Evolutionary conservation across 2,113 vertebrate genomes (phyloP).

Genomic region (Lonchura striata): DNA sequence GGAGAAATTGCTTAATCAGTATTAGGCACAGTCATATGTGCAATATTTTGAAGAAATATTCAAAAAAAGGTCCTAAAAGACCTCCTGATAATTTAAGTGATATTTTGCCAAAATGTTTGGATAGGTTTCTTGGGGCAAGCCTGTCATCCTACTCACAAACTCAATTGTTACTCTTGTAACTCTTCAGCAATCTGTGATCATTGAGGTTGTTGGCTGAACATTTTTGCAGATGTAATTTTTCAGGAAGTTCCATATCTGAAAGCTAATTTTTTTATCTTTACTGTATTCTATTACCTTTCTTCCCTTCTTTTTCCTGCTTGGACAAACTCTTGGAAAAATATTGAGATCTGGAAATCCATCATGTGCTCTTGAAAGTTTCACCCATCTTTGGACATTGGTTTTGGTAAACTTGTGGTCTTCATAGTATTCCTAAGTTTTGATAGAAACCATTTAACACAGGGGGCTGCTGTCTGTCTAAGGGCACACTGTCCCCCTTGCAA

Average conservation of each 20-base stretch:
- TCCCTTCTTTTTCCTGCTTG: background rate
- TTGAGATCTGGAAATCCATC: background rate
- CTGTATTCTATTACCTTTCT: background rate
- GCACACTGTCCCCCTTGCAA: background rate
- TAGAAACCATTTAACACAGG: background rate
- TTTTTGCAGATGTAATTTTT: background rate
- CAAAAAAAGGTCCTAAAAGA: background rate
- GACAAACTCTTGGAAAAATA: background rate
- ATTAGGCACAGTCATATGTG: background rate
- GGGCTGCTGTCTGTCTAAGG: background rate
- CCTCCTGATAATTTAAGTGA: background rate
- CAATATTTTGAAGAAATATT: background rate
- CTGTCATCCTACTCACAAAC: background rate
- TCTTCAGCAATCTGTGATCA: background rate
- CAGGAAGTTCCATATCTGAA: background rate
- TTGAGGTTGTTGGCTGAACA: background rate
- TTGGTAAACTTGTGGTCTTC: background rate
- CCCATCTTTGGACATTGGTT: background rate
- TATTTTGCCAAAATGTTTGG: background rate
- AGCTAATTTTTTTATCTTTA: background rate
- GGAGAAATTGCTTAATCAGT: background rate
- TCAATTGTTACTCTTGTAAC: background rate
- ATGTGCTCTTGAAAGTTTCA: background rate
- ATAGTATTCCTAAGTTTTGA: background rate
- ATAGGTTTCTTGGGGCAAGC: background rate